Percentiles rank a stretch among this genome's conserved stretches.
Evolutionary conservation across 2,797 vertebrate species (phyloP).

Genomic region (Tangara arthus): DNA sequence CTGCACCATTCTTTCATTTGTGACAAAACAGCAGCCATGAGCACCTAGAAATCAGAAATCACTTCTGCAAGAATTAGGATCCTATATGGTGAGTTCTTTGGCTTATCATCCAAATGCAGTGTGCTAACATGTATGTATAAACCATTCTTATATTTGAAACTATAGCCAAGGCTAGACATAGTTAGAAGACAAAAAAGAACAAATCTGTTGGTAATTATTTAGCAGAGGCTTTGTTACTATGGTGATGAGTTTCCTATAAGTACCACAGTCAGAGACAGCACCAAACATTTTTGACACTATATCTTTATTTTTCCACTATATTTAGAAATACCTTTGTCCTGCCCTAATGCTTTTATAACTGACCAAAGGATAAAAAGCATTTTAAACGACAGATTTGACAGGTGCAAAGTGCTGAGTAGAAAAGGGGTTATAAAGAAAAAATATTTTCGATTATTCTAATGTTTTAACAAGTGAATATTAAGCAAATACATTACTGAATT

Average conservation of each 20-base stretch:
- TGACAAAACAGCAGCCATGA: not conserved
- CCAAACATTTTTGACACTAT: not conserved
- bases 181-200: not conserved
- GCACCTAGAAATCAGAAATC: not conserved
- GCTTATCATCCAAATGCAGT: not conserved
- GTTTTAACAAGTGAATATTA: not conserved
- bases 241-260: slow-evolving; percentile 25
- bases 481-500: not conserved
- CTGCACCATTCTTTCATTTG: not conserved
- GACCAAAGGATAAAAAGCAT: not conserved
- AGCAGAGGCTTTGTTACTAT: slow-evolving; percentile 49
- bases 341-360: not conserved
- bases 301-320: not conserved
- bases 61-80: not conserved
- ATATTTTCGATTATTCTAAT: not conserved
- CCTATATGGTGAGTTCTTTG: not conserved
- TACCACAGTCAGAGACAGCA: not conserved
- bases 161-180: not conserved
- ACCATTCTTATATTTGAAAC: not conserved
- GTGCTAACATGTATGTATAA: not conserved
- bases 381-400: not conserved
- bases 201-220: slow-evolving; percentile 23
- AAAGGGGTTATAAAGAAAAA: not conserved
- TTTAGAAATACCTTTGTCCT: not conserved
- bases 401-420: not conserved